Evolutionary conservation across 1,140 invertebrate genomes (phyloP).

Genomic region (Cydia amplana): DNA sequence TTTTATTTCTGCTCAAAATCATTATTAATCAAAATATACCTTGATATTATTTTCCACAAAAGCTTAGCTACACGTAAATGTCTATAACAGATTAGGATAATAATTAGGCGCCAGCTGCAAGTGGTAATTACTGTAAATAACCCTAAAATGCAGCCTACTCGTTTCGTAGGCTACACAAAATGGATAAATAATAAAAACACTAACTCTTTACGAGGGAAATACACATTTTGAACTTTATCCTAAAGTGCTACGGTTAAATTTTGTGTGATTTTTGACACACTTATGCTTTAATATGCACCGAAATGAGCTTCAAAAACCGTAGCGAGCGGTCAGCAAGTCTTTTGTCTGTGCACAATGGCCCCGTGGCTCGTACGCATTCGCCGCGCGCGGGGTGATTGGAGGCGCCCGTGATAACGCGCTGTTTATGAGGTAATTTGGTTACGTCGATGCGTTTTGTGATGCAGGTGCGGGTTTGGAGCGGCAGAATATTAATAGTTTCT

Average conservation of each 20-base stretch:
- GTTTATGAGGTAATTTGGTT: constrained; percentile 15
- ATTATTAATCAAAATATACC: too few species aligned
- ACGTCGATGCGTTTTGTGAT: neutral
- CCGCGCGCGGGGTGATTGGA: constrained; percentile 4
- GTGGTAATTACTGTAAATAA: neutral
- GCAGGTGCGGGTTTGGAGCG: neutral
- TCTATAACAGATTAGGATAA: neutral
- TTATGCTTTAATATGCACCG: neutral
- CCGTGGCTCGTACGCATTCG: constrained; percentile 3
- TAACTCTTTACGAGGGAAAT: neutral
- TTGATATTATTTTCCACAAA: neutral
- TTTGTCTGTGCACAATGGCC: constrained; percentile 11
- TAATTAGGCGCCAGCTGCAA: neutral
- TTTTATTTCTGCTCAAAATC: too few species aligned
- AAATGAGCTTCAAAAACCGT: constrained; percentile 1
- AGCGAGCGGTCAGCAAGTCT: constrained; percentile 11
- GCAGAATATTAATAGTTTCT: neutral
- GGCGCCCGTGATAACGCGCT: neutral
- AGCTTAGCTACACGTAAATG: neutral
- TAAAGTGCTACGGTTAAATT: too few species aligned
- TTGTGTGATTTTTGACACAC: too few species aligned
- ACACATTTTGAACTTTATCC: too few species aligned
- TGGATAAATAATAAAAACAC: constrained; percentile 13
- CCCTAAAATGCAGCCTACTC: constrained; percentile 10
- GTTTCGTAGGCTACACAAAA: neutral